Conservation (phyloP, 2,113 vertebrate species). For the Potamarius usumacintae region DNA sequence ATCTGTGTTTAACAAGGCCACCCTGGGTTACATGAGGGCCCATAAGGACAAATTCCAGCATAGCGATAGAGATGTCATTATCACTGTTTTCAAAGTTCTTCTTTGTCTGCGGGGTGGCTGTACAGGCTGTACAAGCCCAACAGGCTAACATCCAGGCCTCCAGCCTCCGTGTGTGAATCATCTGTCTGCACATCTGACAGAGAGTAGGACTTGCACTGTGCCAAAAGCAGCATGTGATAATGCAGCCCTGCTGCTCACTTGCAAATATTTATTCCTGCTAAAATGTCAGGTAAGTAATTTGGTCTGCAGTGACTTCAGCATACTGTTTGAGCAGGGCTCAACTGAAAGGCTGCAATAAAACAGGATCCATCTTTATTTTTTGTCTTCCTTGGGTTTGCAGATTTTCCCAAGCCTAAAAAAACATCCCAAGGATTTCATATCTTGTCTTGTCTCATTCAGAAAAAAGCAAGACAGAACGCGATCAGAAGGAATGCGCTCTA, state of each 20-base stretch:
- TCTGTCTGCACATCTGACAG: conserved; percentile 45
- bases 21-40: conserved; percentile 41
- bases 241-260: conserved; percentile 25
- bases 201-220: background rate
- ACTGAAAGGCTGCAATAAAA: conserved; percentile 30
- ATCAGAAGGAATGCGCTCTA: background rate
- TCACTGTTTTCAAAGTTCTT: conserved; percentile 46
- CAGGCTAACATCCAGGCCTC: conserved; percentile 41
- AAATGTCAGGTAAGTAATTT: conserved; percentile 38
- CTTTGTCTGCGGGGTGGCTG: conserved; percentile 39
- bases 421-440: background rate
- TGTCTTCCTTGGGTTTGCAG: background rate
- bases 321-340: conserved; percentile 8
- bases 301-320: conserved; percentile 6
- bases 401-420: background rate
- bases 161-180: conserved; percentile 16
- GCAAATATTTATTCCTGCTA: conserved; percentile 36
- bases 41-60: conserved; percentile 37
- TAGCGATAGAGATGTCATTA: conserved; percentile 40
- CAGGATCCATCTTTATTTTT: background rate
- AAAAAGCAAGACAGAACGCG: background rate
- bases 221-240: conserved; percentile 30
- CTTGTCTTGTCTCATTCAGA: background rate
- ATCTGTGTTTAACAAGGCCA: conserved; percentile 28
- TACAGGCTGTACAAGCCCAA: conserved; percentile 29